phyloP scores from a whole-genome alignment of 1,140 invertebrate genomes.

The Ostrea denselamellosa region DNA sequence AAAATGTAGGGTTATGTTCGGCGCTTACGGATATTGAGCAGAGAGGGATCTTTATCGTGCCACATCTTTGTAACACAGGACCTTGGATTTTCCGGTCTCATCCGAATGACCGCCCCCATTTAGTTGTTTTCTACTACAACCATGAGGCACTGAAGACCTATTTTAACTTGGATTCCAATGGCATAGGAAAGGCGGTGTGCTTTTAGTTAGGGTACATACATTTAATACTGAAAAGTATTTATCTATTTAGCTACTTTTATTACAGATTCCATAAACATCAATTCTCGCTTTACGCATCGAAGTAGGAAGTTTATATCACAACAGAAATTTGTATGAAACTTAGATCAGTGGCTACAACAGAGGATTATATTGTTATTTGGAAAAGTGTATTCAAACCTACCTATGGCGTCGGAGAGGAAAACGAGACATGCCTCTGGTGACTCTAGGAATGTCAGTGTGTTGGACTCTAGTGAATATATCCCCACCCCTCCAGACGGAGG shows the following conservation, averaged over 20 bases:
- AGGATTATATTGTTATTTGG: background rate
- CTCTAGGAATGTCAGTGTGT: conserved; percentile 55
- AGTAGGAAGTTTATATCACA: background rate
- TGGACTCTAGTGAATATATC: conserved; percentile 63
- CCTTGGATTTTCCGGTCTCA: no score
- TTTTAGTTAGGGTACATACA: background rate
- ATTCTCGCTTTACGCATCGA: background rate
- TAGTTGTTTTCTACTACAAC: no score
- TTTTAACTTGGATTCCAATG: no score
- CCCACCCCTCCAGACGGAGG: conserved; percentile 88
- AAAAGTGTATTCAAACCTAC: background rate
- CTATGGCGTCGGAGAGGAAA: background rate
- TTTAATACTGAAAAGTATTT: background rate
- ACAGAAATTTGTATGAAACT: background rate
- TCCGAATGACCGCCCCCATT: no score
- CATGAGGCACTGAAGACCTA: no score
- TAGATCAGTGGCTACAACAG: background rate
- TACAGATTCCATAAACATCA: background rate
- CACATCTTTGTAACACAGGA: no score
- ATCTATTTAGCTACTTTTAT: background rate
- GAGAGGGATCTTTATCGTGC: no score
- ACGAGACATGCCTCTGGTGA: background rate
- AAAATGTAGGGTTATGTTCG: no score
- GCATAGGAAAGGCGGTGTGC: background rate
- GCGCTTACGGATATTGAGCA: no score